Evolutionary conservation across 2,888 invertebrate species (phyloP).

Genomic region (Rhamnusium bicolor): DNA sequence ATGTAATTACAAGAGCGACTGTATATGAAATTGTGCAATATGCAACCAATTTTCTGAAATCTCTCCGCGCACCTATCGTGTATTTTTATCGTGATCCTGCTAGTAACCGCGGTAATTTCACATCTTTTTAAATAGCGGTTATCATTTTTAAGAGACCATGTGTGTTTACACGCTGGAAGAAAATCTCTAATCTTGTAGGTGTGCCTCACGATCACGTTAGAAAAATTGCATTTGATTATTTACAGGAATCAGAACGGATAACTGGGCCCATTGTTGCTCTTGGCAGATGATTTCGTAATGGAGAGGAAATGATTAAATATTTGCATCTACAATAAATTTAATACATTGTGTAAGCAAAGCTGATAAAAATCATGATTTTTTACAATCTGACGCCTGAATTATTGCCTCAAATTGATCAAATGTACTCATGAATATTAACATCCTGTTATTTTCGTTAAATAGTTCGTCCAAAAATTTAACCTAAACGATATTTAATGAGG

Average conservation of each 20-base stretch:
- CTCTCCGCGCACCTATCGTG: neutral
- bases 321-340: too few relatives aligned
- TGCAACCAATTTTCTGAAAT: neutral
- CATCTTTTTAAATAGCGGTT: neutral
- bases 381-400: too few relatives aligned
- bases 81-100: neutral
- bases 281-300: neutral
- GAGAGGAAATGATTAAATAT: too few relatives aligned
- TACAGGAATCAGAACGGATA: slow-evolving; percentile 19
- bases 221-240: slow-evolving; percentile 10
- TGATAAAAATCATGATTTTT: too few relatives aligned
- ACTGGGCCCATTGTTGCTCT: neutral
- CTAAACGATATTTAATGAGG: too few relatives aligned
- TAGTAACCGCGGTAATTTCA: neutral
- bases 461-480: too few relatives aligned
- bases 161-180: neutral
- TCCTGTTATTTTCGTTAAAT: too few relatives aligned
- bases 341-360: too few relatives aligned
- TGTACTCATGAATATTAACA: too few relatives aligned
- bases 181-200: slow-evolving; percentile 6
- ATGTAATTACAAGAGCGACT: neutral
- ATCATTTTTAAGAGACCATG: neutral
- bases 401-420: too few relatives aligned
- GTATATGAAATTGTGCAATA: neutral
- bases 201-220: slow-evolving; percentile 5